Percentiles rank a stretch among this genome's conserved stretches.
These are phyloP conservation scores for Netelia melanura DNA, from an alignment of 2,888 invertebrate genomes.

Conservation along the genomic window DNA sequence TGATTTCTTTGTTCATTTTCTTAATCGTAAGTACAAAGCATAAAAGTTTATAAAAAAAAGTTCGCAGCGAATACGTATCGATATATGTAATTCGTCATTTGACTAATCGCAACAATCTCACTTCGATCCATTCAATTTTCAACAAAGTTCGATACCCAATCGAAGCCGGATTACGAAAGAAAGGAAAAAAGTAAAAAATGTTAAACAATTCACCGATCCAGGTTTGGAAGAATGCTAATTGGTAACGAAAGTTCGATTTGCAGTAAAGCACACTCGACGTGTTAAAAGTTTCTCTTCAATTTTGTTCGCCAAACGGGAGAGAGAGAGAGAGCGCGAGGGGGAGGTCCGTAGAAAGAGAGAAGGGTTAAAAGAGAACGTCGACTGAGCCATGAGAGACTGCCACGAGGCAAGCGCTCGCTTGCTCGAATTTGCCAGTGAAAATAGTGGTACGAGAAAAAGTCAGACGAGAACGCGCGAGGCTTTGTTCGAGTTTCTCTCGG, in stretches of 20 bases:
- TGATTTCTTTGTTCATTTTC: not conserved
- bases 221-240: constrained; percentile 34
- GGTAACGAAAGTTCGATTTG: constrained; percentile 43
- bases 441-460: constrained; percentile 44
- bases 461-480: constrained; percentile 33
- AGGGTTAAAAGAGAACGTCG: constrained; percentile 23
- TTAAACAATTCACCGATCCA: not conserved
- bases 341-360: constrained; percentile 35
- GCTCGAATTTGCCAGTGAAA: constrained; percentile 32
- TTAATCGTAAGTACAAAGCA: not conserved
- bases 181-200: not conserved
- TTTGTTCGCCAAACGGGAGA: constrained; percentile 12
- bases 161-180: not conserved
- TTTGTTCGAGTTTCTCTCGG: constrained; percentile 45
- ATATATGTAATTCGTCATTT: not conserved
- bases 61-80: not conserved
- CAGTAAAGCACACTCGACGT: constrained; percentile 42
- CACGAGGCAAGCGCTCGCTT: constrained; percentile 7
- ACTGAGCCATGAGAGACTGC: not conserved
- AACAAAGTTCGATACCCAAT: not conserved
- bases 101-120: not conserved
- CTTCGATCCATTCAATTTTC: not conserved
- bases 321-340: constrained; percentile 15
- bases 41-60: not conserved
- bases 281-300: constrained; percentile 44